Conservation (phyloP, 2,113 vertebrate genomes). For the Apodemus speciosus region DNA sequence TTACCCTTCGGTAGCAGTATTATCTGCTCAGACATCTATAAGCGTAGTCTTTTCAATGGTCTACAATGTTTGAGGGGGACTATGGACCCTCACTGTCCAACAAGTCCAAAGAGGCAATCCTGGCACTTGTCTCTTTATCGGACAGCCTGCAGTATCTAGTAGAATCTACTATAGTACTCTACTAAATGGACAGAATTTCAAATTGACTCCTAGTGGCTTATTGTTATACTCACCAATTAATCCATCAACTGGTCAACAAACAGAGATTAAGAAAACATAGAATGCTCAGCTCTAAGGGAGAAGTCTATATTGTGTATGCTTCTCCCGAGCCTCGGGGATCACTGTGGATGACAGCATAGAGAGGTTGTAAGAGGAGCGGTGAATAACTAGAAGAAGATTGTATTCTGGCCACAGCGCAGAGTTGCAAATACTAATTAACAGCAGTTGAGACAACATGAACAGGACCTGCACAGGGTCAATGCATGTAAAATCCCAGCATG, state of each 20-base stretch:
- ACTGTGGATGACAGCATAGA: no score
- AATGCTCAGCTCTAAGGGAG: not conserved
- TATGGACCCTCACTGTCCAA: not conserved
- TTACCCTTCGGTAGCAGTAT: not conserved
- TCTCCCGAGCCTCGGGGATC: not conserved
- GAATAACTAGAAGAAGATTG: not conserved
- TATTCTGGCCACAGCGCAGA: not conserved
- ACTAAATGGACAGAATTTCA: not conserved
- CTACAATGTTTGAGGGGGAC: not conserved
- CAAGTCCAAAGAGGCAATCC: not conserved
- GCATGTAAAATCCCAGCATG: not conserved
- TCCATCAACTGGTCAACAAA: not conserved
- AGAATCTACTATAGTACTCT: not conserved
- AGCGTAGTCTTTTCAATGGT: not conserved
- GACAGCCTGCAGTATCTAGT: not conserved
- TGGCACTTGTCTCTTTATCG: no score
- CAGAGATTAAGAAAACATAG: not conserved
- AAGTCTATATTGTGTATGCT: not conserved
- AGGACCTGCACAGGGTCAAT: not conserved
- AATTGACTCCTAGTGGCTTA: not conserved
- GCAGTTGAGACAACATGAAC: not conserved
- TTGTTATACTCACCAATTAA: not conserved
- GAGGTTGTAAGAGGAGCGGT: not conserved
- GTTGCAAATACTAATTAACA: not conserved
- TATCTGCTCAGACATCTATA: constrained; percentile 3